These are phyloP conservation scores for Tangara arthus DNA, from an alignment of 2,797 vertebrate genomes.

Conservation along the genomic window DNA sequence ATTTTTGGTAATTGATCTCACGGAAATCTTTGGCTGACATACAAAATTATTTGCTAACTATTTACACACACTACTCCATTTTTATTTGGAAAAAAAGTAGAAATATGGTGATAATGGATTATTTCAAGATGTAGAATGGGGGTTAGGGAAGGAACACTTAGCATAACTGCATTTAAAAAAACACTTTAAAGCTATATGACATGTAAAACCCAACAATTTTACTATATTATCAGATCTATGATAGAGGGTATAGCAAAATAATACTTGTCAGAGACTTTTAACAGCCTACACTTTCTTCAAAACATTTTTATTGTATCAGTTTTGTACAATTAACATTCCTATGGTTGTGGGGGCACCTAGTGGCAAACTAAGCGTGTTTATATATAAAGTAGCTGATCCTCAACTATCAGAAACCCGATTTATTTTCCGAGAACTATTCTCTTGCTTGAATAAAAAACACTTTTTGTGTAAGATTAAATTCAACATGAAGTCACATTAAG, in stretches of 20 bases:
- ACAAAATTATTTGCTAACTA: neutral
- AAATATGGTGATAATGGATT: neutral
- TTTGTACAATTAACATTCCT: neutral
- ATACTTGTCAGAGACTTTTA: neutral
- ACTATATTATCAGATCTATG: neutral
- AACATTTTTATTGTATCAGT: neutral
- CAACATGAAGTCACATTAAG: neutral
- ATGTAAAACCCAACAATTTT: neutral
- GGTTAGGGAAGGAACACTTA: neutral
- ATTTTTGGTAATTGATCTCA: neutral
- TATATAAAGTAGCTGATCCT: neutral
- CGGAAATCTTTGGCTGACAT: neutral
- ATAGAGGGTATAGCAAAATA: neutral
- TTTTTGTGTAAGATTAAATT: neutral
- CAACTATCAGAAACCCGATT: neutral
- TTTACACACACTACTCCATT: neutral
- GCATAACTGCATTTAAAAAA: slow-evolving; percentile 7
- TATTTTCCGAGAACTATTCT: neutral
- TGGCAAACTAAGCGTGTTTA: neutral
- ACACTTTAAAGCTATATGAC: neutral
- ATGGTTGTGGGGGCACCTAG: slow-evolving; percentile 67
- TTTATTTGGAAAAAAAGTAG: neutral
- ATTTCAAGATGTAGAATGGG: neutral
- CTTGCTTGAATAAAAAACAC: neutral
- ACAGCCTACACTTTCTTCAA: neutral